Evolutionary conservation across 1,140 invertebrate species (phyloP).

Genomic region (Chionoecetes opilio): DNA sequence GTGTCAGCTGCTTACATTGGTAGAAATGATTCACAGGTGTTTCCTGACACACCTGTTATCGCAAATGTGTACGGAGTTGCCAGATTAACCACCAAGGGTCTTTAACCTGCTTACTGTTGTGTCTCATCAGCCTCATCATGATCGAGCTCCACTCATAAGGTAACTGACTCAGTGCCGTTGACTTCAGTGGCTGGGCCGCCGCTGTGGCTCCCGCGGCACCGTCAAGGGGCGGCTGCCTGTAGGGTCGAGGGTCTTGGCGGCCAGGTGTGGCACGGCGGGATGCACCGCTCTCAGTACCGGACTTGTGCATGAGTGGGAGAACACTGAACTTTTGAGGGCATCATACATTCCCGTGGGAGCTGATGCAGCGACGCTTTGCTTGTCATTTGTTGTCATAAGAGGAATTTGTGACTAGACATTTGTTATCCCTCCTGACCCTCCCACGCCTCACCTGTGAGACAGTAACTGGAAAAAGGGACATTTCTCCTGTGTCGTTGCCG

Average conservation of each 20-base stretch:
- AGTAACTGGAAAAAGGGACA: background rate
- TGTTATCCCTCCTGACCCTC: background rate
- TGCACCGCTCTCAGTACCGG: background rate
- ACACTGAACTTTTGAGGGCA: background rate
- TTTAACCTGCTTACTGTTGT: background rate
- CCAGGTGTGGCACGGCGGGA: background rate
- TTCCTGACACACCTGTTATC: constrained; percentile 19
- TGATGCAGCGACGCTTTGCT: background rate
- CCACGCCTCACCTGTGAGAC: background rate
- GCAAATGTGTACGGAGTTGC: background rate
- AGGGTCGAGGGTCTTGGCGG: background rate
- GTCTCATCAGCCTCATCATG: too few relatives aligned
- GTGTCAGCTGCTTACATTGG: constrained; percentile 13
- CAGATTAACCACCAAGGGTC: background rate
- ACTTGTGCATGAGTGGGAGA: background rate
- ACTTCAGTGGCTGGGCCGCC: background rate
- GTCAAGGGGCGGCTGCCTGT: background rate
- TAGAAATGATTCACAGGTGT: background rate
- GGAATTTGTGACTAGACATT: background rate
- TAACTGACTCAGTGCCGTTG: background rate
- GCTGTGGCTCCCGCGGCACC: background rate
- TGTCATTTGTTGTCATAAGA: background rate
- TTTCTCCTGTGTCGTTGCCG: background rate
- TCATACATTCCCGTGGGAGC: too few relatives aligned
- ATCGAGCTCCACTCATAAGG: too few relatives aligned